A percentile compares a stretch with the other conserved stretches of the same genome.
phyloP scores from a whole-genome alignment of 37 sponge, comb jelly and placozoan species.

The Chondrilla cf. caribensis region DNA sequence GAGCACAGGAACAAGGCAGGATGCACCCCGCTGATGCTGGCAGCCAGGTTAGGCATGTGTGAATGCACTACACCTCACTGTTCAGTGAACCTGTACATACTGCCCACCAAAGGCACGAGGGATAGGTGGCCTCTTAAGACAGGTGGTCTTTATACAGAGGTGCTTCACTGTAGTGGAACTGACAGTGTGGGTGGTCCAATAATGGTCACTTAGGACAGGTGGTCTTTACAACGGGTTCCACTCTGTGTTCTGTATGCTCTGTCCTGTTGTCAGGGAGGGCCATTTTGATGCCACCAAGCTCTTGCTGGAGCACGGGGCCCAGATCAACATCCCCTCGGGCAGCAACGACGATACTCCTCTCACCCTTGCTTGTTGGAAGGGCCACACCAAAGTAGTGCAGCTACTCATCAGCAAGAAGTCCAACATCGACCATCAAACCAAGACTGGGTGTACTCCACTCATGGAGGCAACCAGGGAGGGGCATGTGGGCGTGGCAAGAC shows the following conservation, averaged over 20 bases:
- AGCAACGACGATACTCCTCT: constrained; percentile 96
- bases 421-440: constrained; percentile 92
- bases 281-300: constrained; percentile 86
- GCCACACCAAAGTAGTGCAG: constrained; percentile 77
- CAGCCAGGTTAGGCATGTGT: constrained; percentile 86
- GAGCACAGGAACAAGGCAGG: constrained; percentile 99
- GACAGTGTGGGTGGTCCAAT: no score
- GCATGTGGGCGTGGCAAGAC: constrained; percentile 82
- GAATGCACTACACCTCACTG: no score
- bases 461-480: constrained; percentile 92
- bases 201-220: no score
- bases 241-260: no score
- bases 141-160: no score
- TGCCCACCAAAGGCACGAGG: no score
- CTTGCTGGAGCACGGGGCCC: constrained; percentile 80
- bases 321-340: constrained; percentile 89
- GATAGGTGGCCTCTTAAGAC: no score
- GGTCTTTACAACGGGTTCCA: no score
- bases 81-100: no score
- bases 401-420: constrained; percentile 65
- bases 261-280: constrained; percentile 61
- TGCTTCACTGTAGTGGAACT: constrained; percentile 1
- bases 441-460: constrained; percentile 84
- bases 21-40: constrained; percentile 98
- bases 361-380: constrained; percentile 96